Base-by-base conservation (phyloP, 2,113 vertebrate genomes). In the Micronisus gabar region DNA sequence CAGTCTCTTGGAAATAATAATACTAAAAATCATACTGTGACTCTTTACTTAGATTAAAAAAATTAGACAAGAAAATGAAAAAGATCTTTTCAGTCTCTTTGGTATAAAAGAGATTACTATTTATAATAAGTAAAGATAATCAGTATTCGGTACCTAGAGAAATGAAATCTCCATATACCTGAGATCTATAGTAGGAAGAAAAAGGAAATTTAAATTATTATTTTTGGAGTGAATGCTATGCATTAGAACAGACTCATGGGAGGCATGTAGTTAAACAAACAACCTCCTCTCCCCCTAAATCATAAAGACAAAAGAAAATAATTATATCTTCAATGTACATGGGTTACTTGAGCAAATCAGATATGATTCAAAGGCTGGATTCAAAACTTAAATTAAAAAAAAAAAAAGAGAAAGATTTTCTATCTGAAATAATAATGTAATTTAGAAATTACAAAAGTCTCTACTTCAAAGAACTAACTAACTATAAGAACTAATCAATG, bases 211-310 rank as follows among this genome's bases (percentile, higher is more conserved):
- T 17, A 82, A 38, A 58, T 55, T 48, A 9, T 38, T 72, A 47
- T 38, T 40, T 94, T 71, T 80, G 11, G 12, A 59, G 2, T 36
- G 32, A 79, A 79, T 63, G 11, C 4, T 50, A 34, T 9, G 17
- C 14, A 34, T 73, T 71, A 66, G 10, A 81, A 85, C 17, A 79
- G n/a, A 55, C 6, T 79, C 16, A 38, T 66, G 38, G 25, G 25
- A 78, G 7, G 7, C 29, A 59, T 1, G 0, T 6, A 79, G 11
- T 43, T 53, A 62, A 94, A 62, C 7, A 76, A 82, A 29, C 15
- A 73, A 30, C 1, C 1, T 8, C 3, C 2, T 45, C 30, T 34
- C 5, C 11, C 4, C 4, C 34, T n/a, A 74, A 52, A 22, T 25
- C 19, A 76, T 76, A 48, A 80, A 75, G 18, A 58, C 5, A 67